These are phyloP conservation scores for Polymixis flavicincta DNA, from an alignment of 2,888 invertebrate genomes.

Conservation along the genomic window DNA sequence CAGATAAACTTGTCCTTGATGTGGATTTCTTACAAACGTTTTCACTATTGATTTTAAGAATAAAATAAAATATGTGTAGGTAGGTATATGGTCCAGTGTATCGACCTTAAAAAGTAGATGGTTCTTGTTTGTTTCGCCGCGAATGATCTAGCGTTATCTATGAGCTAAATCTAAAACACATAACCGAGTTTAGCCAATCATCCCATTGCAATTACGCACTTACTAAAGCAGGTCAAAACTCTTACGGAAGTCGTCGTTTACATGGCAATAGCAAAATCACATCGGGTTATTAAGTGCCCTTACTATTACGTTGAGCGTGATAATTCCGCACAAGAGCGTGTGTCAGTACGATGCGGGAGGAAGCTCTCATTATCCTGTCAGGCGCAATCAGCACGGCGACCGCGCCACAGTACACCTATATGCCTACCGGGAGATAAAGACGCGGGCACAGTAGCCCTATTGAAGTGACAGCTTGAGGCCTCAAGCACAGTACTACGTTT, in stretches of 20 bases:
- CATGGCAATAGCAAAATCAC: conserved; percentile 55
- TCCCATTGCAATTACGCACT: conserved; percentile 23
- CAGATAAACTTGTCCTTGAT: conserved; percentile 6
- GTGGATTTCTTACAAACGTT: background rate
- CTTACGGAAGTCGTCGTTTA: conserved; percentile 45
- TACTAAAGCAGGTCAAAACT: conserved; percentile 31
- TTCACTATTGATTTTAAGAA: background rate
- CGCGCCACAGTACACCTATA: conserved; percentile 72
- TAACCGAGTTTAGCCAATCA: conserved; percentile 30
- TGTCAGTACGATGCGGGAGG: conserved; percentile 87
- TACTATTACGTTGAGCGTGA: conserved; percentile 69
- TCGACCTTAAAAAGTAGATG: background rate
- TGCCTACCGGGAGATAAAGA: conserved; percentile 74
- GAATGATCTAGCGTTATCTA: conserved; percentile 26
- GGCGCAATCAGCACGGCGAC: conserved; percentile 84
- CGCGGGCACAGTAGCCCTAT: conserved; percentile 70
- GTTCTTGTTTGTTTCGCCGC: conserved; percentile 10
- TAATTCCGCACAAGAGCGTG: conserved; percentile 82
- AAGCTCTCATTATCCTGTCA: conserved; percentile 89
- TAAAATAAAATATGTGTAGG: background rate
- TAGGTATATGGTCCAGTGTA: too few relatives aligned
- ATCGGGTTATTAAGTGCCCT: conserved; percentile 78
- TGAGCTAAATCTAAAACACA: conserved; percentile 49
- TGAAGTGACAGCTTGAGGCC: conserved; percentile 63
- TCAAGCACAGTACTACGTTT: conserved; percentile 60